Percentiles rank a stretch among this genome's conserved stretches.
Evolutionary conservation across 1,140 invertebrate genomes (phyloP).

Genomic region (Diachasma alloeum): DNA sequence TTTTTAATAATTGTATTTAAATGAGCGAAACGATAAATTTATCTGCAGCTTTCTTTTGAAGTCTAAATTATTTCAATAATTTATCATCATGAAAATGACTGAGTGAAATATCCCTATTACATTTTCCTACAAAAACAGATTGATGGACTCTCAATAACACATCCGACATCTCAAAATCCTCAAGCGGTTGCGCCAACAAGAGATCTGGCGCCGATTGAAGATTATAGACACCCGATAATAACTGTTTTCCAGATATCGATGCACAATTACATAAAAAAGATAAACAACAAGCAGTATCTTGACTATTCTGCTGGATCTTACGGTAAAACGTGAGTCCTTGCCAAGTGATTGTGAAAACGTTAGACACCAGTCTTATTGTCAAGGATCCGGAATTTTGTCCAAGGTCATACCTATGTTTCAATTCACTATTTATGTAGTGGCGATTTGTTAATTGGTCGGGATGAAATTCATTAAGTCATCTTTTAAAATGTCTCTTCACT

Average conservation of each 20-base stretch:
- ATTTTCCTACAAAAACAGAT: too few relatives aligned
- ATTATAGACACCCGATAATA: neutral
- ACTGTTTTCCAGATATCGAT: neutral
- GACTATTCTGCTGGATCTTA: neutral
- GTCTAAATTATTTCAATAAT: too few relatives aligned
- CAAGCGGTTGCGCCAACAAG: neutral
- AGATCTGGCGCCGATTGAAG: neutral
- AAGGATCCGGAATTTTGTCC: neutral
- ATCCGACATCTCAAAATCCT: too few relatives aligned
- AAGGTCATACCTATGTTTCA: neutral
- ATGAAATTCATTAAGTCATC: neutral
- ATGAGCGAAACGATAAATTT: too few relatives aligned
- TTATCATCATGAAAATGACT: too few relatives aligned
- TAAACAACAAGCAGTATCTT: neutral
- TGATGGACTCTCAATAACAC: too few relatives aligned
- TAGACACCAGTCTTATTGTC: neutral
- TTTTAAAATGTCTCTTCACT: neutral
- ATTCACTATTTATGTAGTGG: neutral
- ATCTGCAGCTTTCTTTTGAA: too few relatives aligned
- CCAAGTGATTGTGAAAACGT: neutral
- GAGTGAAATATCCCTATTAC: too few relatives aligned
- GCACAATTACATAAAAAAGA: neutral
- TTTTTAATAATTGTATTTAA: too few relatives aligned
- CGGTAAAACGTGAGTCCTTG: neutral
- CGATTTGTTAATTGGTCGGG: neutral